Percentiles rank a stretch among this genome's conserved stretches.
These are phyloP conservation scores for Pelagia noctiluca DNA, from an alignment of 30 jellyfish, hydroid and myxozoan species.

Conservation along the genomic window DNA sequence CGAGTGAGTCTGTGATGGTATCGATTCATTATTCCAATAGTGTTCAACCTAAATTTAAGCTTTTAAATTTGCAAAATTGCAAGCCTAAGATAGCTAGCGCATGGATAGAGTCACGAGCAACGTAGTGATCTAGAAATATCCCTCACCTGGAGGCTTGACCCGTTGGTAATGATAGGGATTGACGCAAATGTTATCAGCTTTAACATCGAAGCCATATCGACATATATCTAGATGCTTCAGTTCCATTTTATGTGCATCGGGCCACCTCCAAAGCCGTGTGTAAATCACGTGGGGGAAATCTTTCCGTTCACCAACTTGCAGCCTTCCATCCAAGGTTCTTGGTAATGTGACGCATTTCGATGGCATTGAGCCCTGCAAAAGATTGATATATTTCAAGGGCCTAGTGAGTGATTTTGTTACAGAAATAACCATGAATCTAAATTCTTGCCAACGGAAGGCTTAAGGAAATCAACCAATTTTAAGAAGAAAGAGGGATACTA, in stretches of 20 bases:
- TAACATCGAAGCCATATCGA: constrained; percentile 92
- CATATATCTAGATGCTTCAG: constrained; percentile 81
- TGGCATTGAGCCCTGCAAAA: constrained; percentile 83
- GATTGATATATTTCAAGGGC: constrained; percentile 4
- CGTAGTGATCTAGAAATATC: background rate
- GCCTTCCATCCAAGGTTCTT: constrained; percentile 97
- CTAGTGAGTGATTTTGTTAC: too few relatives aligned
- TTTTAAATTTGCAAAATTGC: too few relatives aligned
- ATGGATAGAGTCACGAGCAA: background rate
- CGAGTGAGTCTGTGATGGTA: too few relatives aligned
- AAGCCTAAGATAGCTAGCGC: too few relatives aligned
- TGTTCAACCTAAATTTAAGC: too few relatives aligned
- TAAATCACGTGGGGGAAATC: constrained; percentile 98
- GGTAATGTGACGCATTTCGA: constrained; percentile 97
- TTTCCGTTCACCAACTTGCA: constrained; percentile 98
- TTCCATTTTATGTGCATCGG: constrained; percentile 94
- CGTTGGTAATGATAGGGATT: constrained; percentile 97
- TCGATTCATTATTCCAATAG: too few relatives aligned
- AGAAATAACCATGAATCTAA: too few relatives aligned
- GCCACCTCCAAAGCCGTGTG: constrained; percentile 98
- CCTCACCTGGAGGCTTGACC: constrained; percentile 96
- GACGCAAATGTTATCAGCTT: constrained; percentile 93
- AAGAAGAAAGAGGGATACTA: too few relatives aligned
- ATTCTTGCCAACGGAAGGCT: too few relatives aligned
- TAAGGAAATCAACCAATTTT: too few relatives aligned